phyloP scores from a whole-genome alignment of 35 echinoderm and acorn worm species.

The Amphiura filiformis region DNA sequence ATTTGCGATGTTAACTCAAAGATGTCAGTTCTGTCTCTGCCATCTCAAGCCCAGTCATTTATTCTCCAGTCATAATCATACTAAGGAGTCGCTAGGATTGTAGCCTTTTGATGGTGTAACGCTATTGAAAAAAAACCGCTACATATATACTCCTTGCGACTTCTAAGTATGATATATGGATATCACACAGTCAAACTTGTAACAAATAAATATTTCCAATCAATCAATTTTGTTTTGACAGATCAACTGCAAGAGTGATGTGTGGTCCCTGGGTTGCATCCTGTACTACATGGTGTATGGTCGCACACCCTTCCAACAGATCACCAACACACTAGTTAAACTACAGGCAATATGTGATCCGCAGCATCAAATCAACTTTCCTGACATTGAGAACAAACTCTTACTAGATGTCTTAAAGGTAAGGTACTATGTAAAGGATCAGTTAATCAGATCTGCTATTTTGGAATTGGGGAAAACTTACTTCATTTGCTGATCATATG shows the following conservation, averaged over 20 bases:
- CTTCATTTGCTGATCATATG: background rate
- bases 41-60: too few relatives aligned
- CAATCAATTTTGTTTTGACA: slow-evolving; percentile 10
- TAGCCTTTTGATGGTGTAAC: too few relatives aligned
- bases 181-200: background rate
- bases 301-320: slow-evolving; percentile 87
- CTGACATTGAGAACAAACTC: slow-evolving; percentile 38
- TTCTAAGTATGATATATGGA: too few relatives aligned
- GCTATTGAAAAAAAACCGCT: too few relatives aligned
- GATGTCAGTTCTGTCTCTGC: too few relatives aligned
- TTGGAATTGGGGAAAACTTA: too few relatives aligned
- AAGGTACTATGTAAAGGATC: background rate
- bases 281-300: slow-evolving; percentile 93
- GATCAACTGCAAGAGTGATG: slow-evolving; percentile 97
- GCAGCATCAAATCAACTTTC: slow-evolving; percentile 64
- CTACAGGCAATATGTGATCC: slow-evolving; percentile 89
- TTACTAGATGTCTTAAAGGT: slow-evolving; percentile 73
- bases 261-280: slow-evolving; percentile 91
- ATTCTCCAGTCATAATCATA: too few relatives aligned
- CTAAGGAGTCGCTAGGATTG: too few relatives aligned
- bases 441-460: background rate
- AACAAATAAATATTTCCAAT: background rate
- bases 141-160: too few relatives aligned
- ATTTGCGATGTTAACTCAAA: too few relatives aligned
- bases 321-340: slow-evolving; percentile 69